Base-by-base conservation (phyloP, 2,888 invertebrate species). In the Athetis lepigone region DNA sequence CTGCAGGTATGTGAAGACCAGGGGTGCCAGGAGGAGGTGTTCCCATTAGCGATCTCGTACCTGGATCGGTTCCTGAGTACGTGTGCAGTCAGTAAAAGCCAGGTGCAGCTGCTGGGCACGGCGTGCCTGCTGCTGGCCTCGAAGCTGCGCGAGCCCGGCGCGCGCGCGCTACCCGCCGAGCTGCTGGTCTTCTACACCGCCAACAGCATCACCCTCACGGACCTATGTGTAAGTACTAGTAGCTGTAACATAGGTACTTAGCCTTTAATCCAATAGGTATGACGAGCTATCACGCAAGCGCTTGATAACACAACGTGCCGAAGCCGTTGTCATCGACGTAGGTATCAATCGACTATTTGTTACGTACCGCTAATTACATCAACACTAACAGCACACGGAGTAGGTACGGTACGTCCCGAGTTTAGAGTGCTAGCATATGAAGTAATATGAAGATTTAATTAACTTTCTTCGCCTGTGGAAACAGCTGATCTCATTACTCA, bases 1-100 rank as follows among this genome's bases (percentile, higher is more conserved):
- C 95, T 92, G 47, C 96, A 99, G 99, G 98, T 99, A 80, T 99
- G 98, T 94, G 98, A 98, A 88, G 98, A 98, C 88, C 98, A 98
- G 89, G 96, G 97, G 84, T 98, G 98, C 88, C 98, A 98, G 92
- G 98, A 98, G 88, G 98, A 98, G 90, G 98, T 99, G 76, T 99
- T 99, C 90, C 97, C 98, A 46, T 95, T 99, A 87, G 98, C 99
- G 58, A 97, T 99, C 92, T 98, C 98, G 89, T 98, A 98, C 94
- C 95, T 99, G 96, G 99, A 99, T 95, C 96, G 99, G 88, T 98
- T 99, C 95, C 96, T 99, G 83, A 97, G 97, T 87, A 96, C 97
- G 69, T 97, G 97, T 89, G 96, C 96, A 67, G 97, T 99, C 86
- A 96, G 97, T 81, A 98, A 98, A 94, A 97, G 96, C 82, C 98